Conservation (phyloP, 2,888 invertebrate genomes). For the Glaucopsyche alexis region DNA sequence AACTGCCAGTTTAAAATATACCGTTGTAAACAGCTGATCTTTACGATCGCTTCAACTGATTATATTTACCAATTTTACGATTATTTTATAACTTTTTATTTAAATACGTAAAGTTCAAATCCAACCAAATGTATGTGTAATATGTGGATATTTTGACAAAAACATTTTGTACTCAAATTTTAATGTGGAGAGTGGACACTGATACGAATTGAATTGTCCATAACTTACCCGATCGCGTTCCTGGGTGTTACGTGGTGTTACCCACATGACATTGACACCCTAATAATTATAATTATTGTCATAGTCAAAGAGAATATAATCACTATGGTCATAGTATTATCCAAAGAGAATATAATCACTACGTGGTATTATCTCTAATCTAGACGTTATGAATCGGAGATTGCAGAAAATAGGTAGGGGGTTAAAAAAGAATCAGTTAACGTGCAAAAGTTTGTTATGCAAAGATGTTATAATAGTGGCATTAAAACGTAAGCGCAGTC, state of each 20-base stretch:
- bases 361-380: too few species aligned
- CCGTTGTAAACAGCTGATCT: conserved; percentile 3
- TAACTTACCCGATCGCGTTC: neutral
- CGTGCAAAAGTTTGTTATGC: neutral
- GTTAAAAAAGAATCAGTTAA: neutral
- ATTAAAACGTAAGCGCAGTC: neutral
- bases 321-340: too few species aligned
- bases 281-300: too few species aligned
- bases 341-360: too few species aligned
- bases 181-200: neutral
- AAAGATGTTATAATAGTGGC: neutral
- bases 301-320: too few species aligned
- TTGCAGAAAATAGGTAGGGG: neutral
- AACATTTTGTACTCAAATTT: neutral
- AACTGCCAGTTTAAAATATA: neutral
- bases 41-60: neutral
- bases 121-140: too few species aligned
- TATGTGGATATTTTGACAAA: neutral
- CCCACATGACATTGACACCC: too few species aligned
- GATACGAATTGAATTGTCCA: neutral
- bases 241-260: neutral
- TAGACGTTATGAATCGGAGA: neutral
- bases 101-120: too few species aligned
- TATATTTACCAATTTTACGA: neutral
- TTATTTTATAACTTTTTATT: neutral